Evolutionary conservation across 2,797 vertebrate genomes (phyloP).

Genomic region (Micromesistius poutassou): DNA sequence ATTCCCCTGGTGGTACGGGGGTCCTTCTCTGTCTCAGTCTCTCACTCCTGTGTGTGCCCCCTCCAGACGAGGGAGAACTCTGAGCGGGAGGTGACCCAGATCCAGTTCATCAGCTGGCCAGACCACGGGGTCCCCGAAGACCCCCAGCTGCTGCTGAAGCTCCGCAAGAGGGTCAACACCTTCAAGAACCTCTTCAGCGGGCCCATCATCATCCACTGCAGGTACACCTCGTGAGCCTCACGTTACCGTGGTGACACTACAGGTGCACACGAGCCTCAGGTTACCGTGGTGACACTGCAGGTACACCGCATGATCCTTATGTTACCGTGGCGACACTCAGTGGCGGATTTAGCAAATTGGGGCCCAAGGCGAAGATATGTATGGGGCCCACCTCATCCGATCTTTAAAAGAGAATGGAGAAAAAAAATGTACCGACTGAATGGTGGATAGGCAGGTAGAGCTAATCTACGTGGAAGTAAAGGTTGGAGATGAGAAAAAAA

Average conservation of each 20-base stretch:
- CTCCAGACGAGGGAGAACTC: conserved; percentile 78
- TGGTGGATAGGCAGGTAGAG: no score
- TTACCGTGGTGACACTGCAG: no score
- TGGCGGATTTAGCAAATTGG: no score
- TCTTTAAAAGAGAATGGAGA: no score
- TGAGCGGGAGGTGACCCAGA: conserved; percentile 90
- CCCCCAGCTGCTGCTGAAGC: conserved; percentile 87
- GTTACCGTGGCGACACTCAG: conserved; percentile 68
- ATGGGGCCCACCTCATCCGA: no score
- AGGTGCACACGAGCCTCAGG: neutral
- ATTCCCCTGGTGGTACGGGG: no score
- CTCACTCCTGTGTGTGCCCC: neutral
- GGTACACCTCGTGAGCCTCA: conserved; percentile 58
- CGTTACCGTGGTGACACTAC: neutral
- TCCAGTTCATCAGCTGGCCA: conserved; percentile 97
- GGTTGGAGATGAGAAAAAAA: no score
- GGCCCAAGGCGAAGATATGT: no score
- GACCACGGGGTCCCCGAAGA: conserved; percentile 94
- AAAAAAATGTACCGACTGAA: no score
- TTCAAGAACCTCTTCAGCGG: conserved; percentile 97
- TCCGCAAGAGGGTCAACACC: conserved; percentile 87
- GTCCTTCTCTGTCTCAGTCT: neutral
- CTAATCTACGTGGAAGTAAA: no score
- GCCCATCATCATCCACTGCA: conserved; percentile 93
- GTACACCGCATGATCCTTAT: no score